These are phyloP conservation scores for Trichomalopsis sarcophagae DNA, from an alignment of 1,140 invertebrate species.

Conservation along the genomic window DNA sequence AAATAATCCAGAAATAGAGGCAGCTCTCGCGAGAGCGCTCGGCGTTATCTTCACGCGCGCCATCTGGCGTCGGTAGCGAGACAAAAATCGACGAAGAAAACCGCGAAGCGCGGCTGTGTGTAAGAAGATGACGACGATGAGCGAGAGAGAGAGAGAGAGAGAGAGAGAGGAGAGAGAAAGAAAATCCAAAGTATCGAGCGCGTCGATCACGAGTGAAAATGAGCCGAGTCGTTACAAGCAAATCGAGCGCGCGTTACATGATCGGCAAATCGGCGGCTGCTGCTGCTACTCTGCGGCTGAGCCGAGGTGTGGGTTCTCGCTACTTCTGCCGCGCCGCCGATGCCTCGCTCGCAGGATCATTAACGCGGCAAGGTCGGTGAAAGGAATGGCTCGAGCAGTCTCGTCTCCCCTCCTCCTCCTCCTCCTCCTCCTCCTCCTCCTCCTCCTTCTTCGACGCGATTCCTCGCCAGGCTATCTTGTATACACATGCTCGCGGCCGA, in stretches of 20 bases:
- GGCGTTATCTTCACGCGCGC: neutral
- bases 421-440: slow-evolving; percentile 35
- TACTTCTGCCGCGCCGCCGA: slow-evolving; percentile 51
- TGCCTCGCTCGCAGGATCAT: slow-evolving; percentile 64
- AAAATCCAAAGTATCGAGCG: slow-evolving; percentile 36
- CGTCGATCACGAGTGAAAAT: slow-evolving; percentile 57
- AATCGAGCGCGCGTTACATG: slow-evolving; percentile 59
- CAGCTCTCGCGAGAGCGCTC: neutral
- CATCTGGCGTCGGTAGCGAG: neutral
- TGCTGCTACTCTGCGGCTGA: neutral
- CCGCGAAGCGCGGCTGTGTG: too few relatives aligned
- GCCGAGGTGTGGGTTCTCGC: neutral
- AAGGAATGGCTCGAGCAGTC: slow-evolving; percentile 66
- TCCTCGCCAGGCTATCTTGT: slow-evolving; percentile 8
- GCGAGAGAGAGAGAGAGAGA: neutral
- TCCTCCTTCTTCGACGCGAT: slow-evolving; percentile 34
- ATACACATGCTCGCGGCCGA: slow-evolving; percentile 47
- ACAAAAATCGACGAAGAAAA: neutral
- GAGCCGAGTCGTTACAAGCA: slow-evolving; percentile 58
- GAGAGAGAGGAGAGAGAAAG: neutral
- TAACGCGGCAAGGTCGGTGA: slow-evolving; percentile 71
- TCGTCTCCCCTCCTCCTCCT: slow-evolving; percentile 48
- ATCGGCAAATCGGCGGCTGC: slow-evolving; percentile 28
- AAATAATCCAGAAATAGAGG: neutral
- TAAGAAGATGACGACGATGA: neutral